Base-by-base conservation (phyloP, 2,888 invertebrate genomes). In the Apamea monoglypha region DNA sequence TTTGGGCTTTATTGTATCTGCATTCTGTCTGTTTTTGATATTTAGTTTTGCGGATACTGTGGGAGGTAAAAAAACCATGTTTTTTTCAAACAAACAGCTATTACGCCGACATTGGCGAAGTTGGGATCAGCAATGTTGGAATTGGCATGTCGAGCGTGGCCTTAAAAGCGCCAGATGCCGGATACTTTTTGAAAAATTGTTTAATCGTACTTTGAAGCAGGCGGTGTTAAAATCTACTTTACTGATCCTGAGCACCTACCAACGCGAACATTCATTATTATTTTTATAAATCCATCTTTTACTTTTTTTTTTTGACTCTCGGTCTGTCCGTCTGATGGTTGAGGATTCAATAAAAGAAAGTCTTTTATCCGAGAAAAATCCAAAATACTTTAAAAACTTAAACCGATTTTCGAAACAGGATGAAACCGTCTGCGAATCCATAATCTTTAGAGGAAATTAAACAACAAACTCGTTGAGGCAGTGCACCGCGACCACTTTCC, bases 361-460 rank as follows among this genome's bases (percentile, higher is more conserved):
- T 56, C 0, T 56, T 59, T n/a, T 59, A 4, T 59, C 12, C n/a
- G 4, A n/a, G n/a, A 59, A 40, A 25, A 25, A 64, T 12, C 21
- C 2, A 32, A 56, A 44, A 18, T 1, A n/a, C 16, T n/a, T 32
- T 44, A n/a, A 21, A 4, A 14, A 21, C 32, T 29, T 40, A 59
- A 29, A 70, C 14, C 12, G 29, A 67, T 63, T 67, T 64, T 21
- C 44, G 68, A 50, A 72, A 76, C 2, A 71, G 73, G 36, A 53
- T n/a, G 63, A 69, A 50, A 76, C 88, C 73, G 61, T 90, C 90
- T 91, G 88, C 76, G 76, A 71, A 78, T 86, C 68, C 74, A 81
- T 92, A 91, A 88, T 93, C 93, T 94, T 91, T 90, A 89, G 82
- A 91, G 93, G 92, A 94, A 94, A 92, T 91, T 90, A 91, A 92